Evolutionary conservation across 2,113 vertebrate genomes (phyloP), one percentile per base, ranked within the genome.

Genomic region (Entelurus aequoreus): DNA sequence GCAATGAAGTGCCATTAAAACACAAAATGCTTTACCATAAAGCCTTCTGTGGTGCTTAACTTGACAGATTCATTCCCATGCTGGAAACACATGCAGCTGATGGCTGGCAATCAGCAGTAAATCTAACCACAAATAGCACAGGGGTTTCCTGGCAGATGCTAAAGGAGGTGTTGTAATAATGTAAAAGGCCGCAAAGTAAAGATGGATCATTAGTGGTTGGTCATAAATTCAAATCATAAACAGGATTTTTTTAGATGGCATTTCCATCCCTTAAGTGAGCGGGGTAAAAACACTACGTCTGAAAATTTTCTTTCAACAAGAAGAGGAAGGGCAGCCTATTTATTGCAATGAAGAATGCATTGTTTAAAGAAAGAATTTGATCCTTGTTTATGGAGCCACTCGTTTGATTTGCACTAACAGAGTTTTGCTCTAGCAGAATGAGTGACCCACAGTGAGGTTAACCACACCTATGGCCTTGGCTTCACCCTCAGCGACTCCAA

Each of bases 111-210:
- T 79, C 78, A 70, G 84, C 81, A 68, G 65, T 80, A 81, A 81
- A 84, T 77, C 67, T 80, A 71, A 78, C 81, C 81, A 76, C 81
- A 84, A 81, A 83, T 74, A 68, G 81, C 63, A 57, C 40, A 36
- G 65, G 78, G 73, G 67, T 82, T 87, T 86, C 79, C 86, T 84
- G 83, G 80, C 84, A 79, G 69, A 82, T 74, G 77, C 75, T 78
- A 65, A 79, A 82, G 81, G 83, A 86, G 82, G 80, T 87, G 83
- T 84, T 82, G 69, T 68, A 86, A 77, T 73, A 77, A 79, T 81
- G 81, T 87, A 77, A 82, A 82, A 69, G 67, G 64, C 80, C 74
- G 53, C 69, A 77, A 74, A 84, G 75, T 80, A 76, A 83, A 79
- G 75, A 79, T 74, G 40, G 71, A 64, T 80, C 76, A 86, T 86